Conservation (phyloP, 2,113 vertebrate species). For the Microtus montanus region DNA sequence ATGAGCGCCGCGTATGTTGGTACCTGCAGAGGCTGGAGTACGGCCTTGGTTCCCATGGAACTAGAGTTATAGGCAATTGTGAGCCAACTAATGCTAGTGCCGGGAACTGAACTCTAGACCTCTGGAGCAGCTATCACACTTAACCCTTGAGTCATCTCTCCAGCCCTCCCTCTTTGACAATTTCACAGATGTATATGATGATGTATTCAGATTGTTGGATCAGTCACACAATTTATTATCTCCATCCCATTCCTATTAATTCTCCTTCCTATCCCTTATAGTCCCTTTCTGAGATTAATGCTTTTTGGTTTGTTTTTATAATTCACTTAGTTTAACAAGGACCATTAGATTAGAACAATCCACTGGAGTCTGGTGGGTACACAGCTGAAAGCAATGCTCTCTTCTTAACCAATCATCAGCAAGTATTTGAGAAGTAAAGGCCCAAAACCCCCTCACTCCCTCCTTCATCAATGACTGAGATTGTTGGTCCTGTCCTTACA, state of each 20-base stretch:
- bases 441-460: rapidly evolving
- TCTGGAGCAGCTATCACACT: not conserved
- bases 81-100: too few relatives aligned
- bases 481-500: not conserved
- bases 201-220: not conserved
- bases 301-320: not conserved
- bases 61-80: not conserved
- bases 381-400: not conserved
- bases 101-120: too few relatives aligned
- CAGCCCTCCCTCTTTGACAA: not conserved
- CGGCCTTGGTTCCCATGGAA: not conserved
- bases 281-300: too few relatives aligned
- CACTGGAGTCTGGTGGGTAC: not conserved
- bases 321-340: not conserved
- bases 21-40: not conserved
- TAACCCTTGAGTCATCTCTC: not conserved
- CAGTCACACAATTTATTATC: not conserved
- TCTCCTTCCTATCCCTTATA: not conserved
- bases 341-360: not conserved
- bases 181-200: not conserved
- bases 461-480: not conserved
- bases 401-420: not conserved
- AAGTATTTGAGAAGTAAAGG: not conserved
- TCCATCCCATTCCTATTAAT: not conserved
- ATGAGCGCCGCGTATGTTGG: not conserved